Conservation (phyloP, 1,140 invertebrate species). For the Centruroides sculpturatus region DNA sequence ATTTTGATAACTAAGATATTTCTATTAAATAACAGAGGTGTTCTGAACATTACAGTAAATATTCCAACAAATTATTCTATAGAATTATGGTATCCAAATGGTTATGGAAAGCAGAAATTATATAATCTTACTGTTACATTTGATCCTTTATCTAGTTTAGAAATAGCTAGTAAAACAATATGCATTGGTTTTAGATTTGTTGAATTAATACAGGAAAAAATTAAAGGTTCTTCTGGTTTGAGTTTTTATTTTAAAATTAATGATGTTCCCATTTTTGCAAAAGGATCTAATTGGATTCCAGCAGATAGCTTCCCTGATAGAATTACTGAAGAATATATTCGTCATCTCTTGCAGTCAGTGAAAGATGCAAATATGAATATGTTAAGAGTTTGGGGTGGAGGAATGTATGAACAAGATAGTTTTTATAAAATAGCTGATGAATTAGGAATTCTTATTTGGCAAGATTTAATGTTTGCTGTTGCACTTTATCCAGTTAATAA, state of each 20-base stretch:
- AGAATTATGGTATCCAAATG: slow-evolving; percentile 83
- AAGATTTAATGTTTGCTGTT: slow-evolving; percentile 95
- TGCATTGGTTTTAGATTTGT: slow-evolving; percentile 76
- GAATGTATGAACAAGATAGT: slow-evolving; percentile 78
- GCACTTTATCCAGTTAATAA: slow-evolving; percentile 73
- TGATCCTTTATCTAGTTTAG: slow-evolving; percentile 11
- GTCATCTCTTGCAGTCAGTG: slow-evolving; percentile 49
- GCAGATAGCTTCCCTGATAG: slow-evolving; percentile 70
- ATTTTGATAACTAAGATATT: no score
- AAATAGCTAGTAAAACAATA: slow-evolving; percentile 28
- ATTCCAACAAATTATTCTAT: not conserved
- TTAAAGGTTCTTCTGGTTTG: slow-evolving; percentile 19
- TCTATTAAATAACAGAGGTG: no score
- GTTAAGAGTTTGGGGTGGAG: slow-evolving; percentile 94
- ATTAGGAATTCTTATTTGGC: slow-evolving; percentile 26
- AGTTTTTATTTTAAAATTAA: slow-evolving; percentile 43
- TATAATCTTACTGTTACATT: slow-evolving; percentile 48
- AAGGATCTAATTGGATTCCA: slow-evolving; percentile 94
- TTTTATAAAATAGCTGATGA: slow-evolving; percentile 63
- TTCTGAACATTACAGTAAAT: no score
- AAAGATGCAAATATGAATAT: slow-evolving; percentile 79
- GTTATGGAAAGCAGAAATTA: slow-evolving; percentile 64
- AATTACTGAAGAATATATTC: slow-evolving; percentile 33
- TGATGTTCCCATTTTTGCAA: slow-evolving; percentile 75
- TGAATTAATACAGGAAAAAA: slow-evolving; percentile 39